phyloP scores from a whole-genome alignment of 2,113 vertebrate species.

The Hymenochirus boettgeri region DNA sequence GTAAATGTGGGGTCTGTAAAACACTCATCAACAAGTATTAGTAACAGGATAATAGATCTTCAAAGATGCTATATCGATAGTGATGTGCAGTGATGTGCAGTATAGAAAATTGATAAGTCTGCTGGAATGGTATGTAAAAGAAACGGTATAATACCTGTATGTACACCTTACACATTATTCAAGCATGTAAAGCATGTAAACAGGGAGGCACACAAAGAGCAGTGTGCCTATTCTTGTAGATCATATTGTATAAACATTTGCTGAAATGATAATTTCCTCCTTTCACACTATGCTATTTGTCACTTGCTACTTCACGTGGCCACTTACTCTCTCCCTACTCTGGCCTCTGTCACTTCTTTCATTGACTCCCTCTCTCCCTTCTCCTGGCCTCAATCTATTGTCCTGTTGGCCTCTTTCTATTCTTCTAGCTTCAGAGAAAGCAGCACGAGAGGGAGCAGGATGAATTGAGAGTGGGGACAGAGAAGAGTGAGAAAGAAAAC shows the following conservation, averaged over 20 bases:
- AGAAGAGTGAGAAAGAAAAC: background rate
- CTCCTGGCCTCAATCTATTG: slow-evolving; percentile 1
- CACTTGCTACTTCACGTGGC: background rate
- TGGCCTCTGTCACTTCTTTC: slow-evolving; percentile 1
- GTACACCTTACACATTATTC: background rate
- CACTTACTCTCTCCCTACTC: slow-evolving; percentile 1
- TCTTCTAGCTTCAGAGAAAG: background rate
- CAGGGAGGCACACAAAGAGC: background rate
- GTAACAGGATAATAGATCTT: too few relatives aligned
- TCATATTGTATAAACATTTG: background rate
- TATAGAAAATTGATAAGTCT: too few relatives aligned
- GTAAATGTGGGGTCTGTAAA: too few relatives aligned
- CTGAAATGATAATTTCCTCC: background rate
- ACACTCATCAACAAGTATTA: too few relatives aligned
- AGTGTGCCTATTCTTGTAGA: background rate
- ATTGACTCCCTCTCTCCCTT: background rate
- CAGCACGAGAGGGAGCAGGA: background rate
- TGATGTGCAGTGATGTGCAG: too few relatives aligned
- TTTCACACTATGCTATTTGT: background rate
- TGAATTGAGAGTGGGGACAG: background rate
- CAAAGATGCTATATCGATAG: too few relatives aligned
- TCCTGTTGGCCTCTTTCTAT: background rate
- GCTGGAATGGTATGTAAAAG: too few relatives aligned
- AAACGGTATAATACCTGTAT: too few relatives aligned
- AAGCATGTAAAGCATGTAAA: background rate